phyloP scores from a whole-genome alignment of 2,113 vertebrate species.

The Cepphus grylle region DNA sequence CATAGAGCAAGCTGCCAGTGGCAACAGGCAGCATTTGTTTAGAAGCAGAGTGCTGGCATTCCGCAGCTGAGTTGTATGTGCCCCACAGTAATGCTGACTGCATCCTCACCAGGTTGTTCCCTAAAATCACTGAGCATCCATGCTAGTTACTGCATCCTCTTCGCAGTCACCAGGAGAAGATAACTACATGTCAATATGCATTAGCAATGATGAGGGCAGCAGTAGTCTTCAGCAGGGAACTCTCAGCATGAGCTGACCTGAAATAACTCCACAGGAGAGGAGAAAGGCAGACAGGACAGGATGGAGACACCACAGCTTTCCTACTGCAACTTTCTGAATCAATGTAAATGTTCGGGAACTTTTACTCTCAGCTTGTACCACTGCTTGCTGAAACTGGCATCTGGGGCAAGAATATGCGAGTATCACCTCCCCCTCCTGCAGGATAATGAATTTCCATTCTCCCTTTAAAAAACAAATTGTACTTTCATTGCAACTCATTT shows the following conservation, averaged over 20 bases:
- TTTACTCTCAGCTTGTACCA: background rate
- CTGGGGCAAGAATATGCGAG: background rate
- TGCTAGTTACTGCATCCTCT: background rate
- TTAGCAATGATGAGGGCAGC: background rate
- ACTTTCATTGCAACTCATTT: background rate
- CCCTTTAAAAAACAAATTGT: background rate
- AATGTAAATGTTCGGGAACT: background rate
- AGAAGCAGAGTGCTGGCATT: background rate
- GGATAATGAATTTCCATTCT: background rate
- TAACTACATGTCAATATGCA: background rate
- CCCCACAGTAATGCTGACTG: background rate
- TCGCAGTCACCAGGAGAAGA: background rate
- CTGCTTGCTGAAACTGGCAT: background rate
- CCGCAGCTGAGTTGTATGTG: background rate
- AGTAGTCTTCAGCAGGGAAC: background rate
- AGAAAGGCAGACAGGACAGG: background rate
- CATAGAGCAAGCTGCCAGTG: background rate
- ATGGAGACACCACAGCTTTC: background rate
- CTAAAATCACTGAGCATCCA: background rate
- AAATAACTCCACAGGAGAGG: background rate
- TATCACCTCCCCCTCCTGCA: background rate
- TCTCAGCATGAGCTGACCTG: background rate
- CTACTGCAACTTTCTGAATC: background rate
- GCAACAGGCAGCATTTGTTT: background rate
- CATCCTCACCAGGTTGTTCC: background rate